phyloP scores from a whole-genome alignment of 2,797 vertebrate genomes.

The Phyllotis vaccarum region DNA sequence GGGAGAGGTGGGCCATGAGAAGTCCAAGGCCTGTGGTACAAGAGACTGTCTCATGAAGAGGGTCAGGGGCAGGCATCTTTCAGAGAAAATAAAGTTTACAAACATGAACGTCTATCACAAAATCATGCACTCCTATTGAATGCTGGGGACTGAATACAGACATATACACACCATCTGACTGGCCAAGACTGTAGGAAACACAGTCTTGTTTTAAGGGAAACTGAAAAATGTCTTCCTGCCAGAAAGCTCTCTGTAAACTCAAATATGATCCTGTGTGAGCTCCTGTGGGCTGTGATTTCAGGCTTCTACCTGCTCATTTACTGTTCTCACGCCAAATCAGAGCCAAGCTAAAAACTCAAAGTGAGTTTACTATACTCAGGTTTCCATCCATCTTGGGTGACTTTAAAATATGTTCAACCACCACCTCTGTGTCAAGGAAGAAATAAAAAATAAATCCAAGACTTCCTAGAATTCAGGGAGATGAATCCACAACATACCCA shows the following conservation, averaged over 20 bases:
- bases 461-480: too few species aligned
- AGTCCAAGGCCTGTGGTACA: neutral
- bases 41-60: neutral
- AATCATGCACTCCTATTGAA: neutral
- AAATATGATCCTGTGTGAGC: neutral
- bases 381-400: neutral
- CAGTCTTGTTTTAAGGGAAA: neutral
- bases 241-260: neutral
- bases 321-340: rapidly evolving
- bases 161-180: neutral
- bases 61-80: neutral
- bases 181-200: too few species aligned
- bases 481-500: too few species aligned
- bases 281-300: neutral
- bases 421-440: too few species aligned
- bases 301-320: neutral
- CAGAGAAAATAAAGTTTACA: neutral
- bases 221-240: neutral
- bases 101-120: neutral
- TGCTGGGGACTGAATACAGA: neutral
- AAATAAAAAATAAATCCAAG: too few species aligned
- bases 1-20: neutral
- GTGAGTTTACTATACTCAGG: neutral
- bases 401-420: neutral
- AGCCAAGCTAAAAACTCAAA: neutral